Evolutionary conservation across 2,888 invertebrate species (phyloP).

Genomic region (Aplocera efformata): DNA sequence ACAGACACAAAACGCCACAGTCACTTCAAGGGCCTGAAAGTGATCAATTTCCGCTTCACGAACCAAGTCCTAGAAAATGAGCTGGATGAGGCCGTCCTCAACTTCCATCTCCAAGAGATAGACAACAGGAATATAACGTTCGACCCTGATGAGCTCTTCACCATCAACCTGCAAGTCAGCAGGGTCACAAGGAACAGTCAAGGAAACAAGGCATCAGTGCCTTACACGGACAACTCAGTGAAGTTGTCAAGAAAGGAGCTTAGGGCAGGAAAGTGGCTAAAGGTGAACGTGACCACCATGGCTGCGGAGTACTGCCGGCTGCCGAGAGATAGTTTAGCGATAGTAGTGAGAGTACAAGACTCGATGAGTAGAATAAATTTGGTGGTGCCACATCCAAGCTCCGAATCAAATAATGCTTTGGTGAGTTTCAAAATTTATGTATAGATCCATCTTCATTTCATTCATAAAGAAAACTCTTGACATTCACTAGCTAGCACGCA

Average conservation of each 20-base stretch:
- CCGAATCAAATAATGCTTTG: constrained; percentile 74
- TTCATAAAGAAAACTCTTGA: no score
- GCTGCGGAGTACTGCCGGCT: constrained; percentile 89
- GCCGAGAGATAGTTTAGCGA: constrained; percentile 87
- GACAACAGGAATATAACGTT: constrained; percentile 55
- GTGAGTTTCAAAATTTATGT: constrained; percentile 42
- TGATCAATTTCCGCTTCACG: constrained; percentile 86
- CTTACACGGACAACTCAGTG: constrained; percentile 59
- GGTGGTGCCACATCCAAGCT: constrained; percentile 85
- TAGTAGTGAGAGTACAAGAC: constrained; percentile 86
- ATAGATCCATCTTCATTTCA: neutral
- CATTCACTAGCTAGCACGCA: neutral
- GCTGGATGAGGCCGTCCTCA: constrained; percentile 85
- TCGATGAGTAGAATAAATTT: constrained; percentile 81
- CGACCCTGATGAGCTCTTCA: constrained; percentile 58
- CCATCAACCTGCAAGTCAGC: constrained; percentile 63
- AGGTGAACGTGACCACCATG: constrained; percentile 86
- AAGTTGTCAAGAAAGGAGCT: constrained; percentile 75
- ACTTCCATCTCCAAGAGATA: constrained; percentile 82
- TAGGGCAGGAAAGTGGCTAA: constrained; percentile 84
- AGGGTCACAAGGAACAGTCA: constrained; percentile 65
- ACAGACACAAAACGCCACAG: constrained; percentile 85
- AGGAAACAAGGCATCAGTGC: constrained; percentile 63
- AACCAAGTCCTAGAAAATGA: constrained; percentile 85
- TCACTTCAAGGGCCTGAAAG: constrained; percentile 83